Evolutionary conservation across 2,888 invertebrate species (phyloP).

Genomic region (Smittia sp.): DNA sequence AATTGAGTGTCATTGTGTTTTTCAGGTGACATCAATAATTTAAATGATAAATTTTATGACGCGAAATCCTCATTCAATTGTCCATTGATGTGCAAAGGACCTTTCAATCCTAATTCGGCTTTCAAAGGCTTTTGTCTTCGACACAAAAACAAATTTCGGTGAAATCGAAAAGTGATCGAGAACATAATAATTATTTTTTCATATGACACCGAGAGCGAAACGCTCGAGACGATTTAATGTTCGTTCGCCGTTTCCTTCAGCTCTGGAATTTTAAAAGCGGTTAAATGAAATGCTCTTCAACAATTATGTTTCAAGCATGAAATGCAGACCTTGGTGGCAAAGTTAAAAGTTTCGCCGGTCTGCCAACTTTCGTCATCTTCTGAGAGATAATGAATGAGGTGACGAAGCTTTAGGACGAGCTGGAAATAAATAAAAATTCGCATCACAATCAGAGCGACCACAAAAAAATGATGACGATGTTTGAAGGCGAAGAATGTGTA

Average conservation of each 20-base stretch:
- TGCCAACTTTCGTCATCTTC: background rate
- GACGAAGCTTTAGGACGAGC: slow-evolving; percentile 4
- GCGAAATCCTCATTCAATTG: background rate
- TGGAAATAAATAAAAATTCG: slow-evolving; percentile 29
- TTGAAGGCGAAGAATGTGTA: slow-evolving; percentile 32
- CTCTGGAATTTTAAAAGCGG: slow-evolving; percentile 40
- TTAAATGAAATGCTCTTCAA: slow-evolving; percentile 32
- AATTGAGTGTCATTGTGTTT: slow-evolving; percentile 41
- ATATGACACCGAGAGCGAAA: slow-evolving; percentile 9
- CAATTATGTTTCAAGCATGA: slow-evolving; percentile 32
- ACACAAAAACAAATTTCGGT: background rate
- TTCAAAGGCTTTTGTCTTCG: background rate
- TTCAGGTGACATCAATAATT: slow-evolving; percentile 38
- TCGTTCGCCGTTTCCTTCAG: background rate
- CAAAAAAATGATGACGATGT: slow-evolving; percentile 35
- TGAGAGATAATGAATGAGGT: background rate
- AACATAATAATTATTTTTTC: slow-evolving; percentile 20
- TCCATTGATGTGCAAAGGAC: background rate
- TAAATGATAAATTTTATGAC: slow-evolving; percentile 1
- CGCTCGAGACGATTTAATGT: background rate
- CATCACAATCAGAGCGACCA: slow-evolving; percentile 30
- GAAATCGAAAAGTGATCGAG: background rate
- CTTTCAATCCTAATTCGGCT: slow-evolving; percentile 12
- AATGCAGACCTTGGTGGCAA: background rate
- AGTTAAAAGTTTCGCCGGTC: background rate